Conservation (phyloP, 2,888 invertebrate species). For the Spatulosminthurus flaviceps region DNA sequence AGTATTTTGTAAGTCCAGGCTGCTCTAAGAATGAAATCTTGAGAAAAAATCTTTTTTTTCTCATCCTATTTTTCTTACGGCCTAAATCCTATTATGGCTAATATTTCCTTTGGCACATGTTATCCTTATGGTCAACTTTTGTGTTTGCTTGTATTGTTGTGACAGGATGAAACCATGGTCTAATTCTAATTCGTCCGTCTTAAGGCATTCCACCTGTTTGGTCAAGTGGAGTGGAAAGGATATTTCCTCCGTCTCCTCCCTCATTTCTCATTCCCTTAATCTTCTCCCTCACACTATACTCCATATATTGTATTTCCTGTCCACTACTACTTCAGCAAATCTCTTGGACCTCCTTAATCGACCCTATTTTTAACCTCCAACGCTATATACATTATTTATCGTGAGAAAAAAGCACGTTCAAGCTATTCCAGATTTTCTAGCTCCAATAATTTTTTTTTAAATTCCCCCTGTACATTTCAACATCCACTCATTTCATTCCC, state of each 20-base stretch:
- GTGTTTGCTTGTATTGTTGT: neutral
- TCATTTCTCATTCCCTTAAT: slow-evolving; percentile 2
- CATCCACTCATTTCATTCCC: too few species aligned
- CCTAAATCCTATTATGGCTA: slow-evolving; percentile 33
- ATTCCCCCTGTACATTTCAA: too few species aligned
- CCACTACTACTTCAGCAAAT: too few species aligned
- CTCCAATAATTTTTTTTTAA: too few species aligned
- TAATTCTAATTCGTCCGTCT: slow-evolving; percentile 11
- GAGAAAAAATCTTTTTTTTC: slow-evolving; percentile 1
- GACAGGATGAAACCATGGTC: neutral
- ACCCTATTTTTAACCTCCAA: too few species aligned
- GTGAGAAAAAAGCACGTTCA: too few species aligned
- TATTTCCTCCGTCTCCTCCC: neutral
- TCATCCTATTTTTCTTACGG: neutral
- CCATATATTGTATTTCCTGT: neutral
- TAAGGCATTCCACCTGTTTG: slow-evolving; percentile 13
- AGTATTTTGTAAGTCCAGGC: neutral
- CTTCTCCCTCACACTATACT: neutral
- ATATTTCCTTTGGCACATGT: neutral
- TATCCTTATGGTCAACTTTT: slow-evolving; percentile 2
- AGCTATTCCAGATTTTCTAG: too few species aligned
- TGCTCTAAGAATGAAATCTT: slow-evolving; percentile 3
- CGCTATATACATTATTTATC: too few species aligned
- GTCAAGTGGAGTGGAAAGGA: neutral
- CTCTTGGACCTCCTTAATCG: too few species aligned